phyloP scores from a whole-genome alignment of 1,140 invertebrate genomes.

The Thrips palmi region DNA sequence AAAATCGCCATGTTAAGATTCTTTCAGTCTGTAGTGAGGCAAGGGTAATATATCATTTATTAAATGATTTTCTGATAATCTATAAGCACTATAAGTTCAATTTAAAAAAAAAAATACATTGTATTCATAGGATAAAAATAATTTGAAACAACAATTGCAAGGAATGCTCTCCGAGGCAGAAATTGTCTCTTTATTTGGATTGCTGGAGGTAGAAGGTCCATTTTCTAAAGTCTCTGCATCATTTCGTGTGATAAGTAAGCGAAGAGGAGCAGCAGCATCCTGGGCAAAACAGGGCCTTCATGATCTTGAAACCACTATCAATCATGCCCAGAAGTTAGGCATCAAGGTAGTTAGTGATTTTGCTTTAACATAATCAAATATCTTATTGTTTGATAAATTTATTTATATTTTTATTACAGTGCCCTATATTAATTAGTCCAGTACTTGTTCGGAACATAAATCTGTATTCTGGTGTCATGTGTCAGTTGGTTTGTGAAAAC shows the following conservation, averaged over 20 bases:
- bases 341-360: conserved; percentile 35
- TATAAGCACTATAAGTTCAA: conserved; percentile 1
- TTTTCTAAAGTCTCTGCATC: conserved; percentile 40
- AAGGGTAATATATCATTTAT: conserved; percentile 25
- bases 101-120: conserved; percentile 7
- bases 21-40: conserved; percentile 39
- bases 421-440: conserved; percentile 37
- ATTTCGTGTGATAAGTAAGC: conserved; percentile 39
- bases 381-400: conserved; percentile 4
- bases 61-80: conserved; percentile 1
- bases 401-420: conserved; percentile 25
- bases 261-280: conserved; percentile 36
- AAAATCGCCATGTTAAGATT: conserved; percentile 45
- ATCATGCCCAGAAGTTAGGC: conserved; percentile 45
- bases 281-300: conserved; percentile 47
- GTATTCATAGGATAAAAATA: conserved; percentile 8
- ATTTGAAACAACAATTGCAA: conserved; percentile 5
- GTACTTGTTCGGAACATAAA: conserved; percentile 41
- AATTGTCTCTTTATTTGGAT: conserved; percentile 44
- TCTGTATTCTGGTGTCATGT: conserved; percentile 51
- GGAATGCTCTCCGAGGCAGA: conserved; percentile 26
- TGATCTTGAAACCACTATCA: conserved; percentile 52
- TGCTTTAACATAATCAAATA: background rate
- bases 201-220: conserved; percentile 51
- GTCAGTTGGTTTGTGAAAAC: conserved; percentile 44